Percentiles rank a stretch among this genome's conserved stretches.
phyloP scores from a whole-genome alignment of 1,140 invertebrate species.

The Eumaeus atala region DNA sequence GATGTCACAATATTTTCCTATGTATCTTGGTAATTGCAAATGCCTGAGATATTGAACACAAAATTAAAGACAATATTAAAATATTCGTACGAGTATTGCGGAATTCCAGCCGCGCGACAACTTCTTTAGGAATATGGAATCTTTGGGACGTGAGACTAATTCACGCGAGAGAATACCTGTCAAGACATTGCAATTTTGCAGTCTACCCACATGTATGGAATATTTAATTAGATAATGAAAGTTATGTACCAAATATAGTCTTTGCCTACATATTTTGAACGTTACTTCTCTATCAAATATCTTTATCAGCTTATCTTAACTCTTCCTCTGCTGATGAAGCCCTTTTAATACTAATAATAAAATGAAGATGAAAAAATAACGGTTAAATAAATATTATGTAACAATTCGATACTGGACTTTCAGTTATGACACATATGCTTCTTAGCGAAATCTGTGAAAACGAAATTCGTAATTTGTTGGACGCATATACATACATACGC shows the following conservation, averaged over 20 bases:
- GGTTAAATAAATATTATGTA: too few species aligned
- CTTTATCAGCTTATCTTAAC: neutral
- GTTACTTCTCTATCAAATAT: constrained; percentile 4
- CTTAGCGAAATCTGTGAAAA: too few species aligned
- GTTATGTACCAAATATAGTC: constrained; percentile 12
- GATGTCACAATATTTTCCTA: too few species aligned
- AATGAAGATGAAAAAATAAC: too few species aligned
- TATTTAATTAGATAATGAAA: neutral
- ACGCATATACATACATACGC: too few species aligned
- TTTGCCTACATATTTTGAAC: constrained; percentile 7
- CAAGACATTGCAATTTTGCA: constrained; percentile 40
- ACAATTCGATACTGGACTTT: too few species aligned
- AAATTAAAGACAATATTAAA: too few species aligned
- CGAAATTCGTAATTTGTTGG: too few species aligned
- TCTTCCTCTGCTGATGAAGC: too few species aligned
- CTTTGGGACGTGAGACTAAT: constrained; percentile 48
- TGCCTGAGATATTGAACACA: too few species aligned
- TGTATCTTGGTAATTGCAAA: too few species aligned
- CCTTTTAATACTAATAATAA: constrained; percentile 25
- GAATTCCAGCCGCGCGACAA: constrained; percentile 34
- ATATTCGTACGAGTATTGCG: constrained; percentile 13
- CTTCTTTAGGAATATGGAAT: constrained; percentile 41
- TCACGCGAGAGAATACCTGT: constrained; percentile 56
- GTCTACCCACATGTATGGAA: constrained; percentile 20
- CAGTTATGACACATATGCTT: too few species aligned